These are phyloP conservation scores for Machimus atricapillus DNA, from an alignment of 2,888 invertebrate genomes.

Conservation along the genomic window DNA sequence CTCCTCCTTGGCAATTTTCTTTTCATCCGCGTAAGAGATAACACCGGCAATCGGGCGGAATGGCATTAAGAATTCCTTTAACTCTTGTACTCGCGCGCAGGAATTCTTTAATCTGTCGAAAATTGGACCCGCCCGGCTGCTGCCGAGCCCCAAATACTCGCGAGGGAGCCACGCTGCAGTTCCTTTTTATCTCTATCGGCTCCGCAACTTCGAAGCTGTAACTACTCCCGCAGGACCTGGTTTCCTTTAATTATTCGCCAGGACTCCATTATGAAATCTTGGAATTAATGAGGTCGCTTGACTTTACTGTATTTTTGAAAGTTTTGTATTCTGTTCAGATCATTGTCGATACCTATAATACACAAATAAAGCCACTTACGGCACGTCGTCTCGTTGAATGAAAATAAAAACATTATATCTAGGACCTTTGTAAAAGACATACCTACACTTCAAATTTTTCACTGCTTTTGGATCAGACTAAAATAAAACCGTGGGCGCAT, in stretches of 20 bases:
- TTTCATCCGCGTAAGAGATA: neutral
- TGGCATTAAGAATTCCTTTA: constrained; percentile 23
- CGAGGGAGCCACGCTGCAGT: neutral
- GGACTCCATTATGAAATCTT: neutral
- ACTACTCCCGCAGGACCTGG: neutral
- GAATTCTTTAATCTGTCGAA: constrained; percentile 31
- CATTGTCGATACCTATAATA: neutral
- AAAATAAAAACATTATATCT: no score
- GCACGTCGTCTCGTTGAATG: no score
- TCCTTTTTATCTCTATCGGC: constrained; percentile 23
- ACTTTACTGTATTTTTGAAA: neutral
- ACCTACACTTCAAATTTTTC: no score
- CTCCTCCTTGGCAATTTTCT: neutral
- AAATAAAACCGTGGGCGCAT: no score
- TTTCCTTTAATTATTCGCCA: neutral
- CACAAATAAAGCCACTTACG: no score
- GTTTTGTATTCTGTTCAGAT: neutral
- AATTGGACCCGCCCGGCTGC: neutral
- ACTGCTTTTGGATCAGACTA: no score
- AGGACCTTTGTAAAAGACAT: no score
- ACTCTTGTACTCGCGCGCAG: constrained; percentile 22
- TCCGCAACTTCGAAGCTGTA: neutral
- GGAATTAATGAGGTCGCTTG: neutral
- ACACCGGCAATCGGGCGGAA: neutral
- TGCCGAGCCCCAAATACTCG: neutral